Conservation (phyloP, 2,113 vertebrate species). For the Zosterops pallidus region DNA sequence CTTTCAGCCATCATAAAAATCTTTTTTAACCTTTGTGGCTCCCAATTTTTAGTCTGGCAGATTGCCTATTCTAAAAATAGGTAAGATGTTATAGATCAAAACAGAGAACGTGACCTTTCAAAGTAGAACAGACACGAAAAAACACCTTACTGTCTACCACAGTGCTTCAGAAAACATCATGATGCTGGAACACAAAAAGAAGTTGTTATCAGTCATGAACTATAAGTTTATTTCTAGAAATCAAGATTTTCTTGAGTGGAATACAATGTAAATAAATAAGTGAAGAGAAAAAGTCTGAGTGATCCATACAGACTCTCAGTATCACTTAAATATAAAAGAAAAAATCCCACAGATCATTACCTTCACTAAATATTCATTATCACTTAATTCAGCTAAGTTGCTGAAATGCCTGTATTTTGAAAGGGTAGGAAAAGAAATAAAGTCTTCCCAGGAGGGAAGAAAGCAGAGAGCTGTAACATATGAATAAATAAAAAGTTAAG, state of each 20-base stretch:
- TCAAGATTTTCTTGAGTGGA: not conserved
- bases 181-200: not conserved
- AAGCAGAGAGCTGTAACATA: not conserved
- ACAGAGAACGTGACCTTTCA: not conserved
- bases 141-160: not conserved
- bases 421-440: not conserved
- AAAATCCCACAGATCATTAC: not conserved
- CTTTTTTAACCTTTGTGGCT: not conserved
- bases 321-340: not conserved
- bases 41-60: not conserved
- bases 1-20: not conserved
- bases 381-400: not conserved
- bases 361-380: not conserved
- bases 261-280: not conserved
- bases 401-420: not conserved
- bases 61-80: not conserved
- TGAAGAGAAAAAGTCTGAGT: not conserved
- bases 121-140: not conserved
- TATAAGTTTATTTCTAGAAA: not conserved
- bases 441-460: not conserved
- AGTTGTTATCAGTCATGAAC: not conserved
- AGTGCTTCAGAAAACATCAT: not conserved
- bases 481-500: not conserved
- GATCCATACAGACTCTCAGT: not conserved
- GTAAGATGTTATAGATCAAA: not conserved